Base-by-base conservation (phyloP, 2,797 vertebrate species). In the Sebastes minor region DNA sequence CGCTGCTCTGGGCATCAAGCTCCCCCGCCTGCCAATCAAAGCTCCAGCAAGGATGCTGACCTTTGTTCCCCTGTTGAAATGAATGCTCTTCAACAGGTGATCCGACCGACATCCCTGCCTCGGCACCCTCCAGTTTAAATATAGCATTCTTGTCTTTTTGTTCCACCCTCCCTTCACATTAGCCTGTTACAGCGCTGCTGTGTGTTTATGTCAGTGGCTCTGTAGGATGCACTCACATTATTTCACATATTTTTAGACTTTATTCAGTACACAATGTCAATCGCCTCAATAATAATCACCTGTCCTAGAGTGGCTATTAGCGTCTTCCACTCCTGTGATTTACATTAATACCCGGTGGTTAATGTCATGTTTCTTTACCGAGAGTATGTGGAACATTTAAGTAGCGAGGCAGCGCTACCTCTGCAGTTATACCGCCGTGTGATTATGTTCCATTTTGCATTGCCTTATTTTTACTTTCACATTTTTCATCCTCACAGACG, bases 21-120 rank as follows among this genome's bases (percentile, higher is more conserved):
- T 89, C 91, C 92, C 91, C 85, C 79, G 85, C 89, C 91, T 93
- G 92, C 87, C 93, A 94, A 86, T 94, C 92, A 94, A 80, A 86
- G 83, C 88, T 78, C 86, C 88, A 70, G 89, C 86, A 75, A 75
- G 85, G 86, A 84, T 13, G 82, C 84, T 87, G 92, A 94, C 92
- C 93, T 93, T 90, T 94, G 89, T 71, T 75, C 92, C 86, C 72
- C 83, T 75, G 86, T 84, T 91, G 90, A 91, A 88, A 89, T 82
- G 84, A 82, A 86, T 74, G 86, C 86, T 88, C 87, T 71, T 82
- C 91, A 90, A 91, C 93, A 94, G 93, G 93, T 94, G 91, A 92
- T 88, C 86, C 75, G 0, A 20, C 75, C 72, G 86, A 91, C 90
- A 85, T 82, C 85, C 74, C 67, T 64, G 84, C 82, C 86, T 81